Base-by-base conservation (phyloP, 2,797 vertebrate genomes). In the Acipenser transmontanus region DNA sequence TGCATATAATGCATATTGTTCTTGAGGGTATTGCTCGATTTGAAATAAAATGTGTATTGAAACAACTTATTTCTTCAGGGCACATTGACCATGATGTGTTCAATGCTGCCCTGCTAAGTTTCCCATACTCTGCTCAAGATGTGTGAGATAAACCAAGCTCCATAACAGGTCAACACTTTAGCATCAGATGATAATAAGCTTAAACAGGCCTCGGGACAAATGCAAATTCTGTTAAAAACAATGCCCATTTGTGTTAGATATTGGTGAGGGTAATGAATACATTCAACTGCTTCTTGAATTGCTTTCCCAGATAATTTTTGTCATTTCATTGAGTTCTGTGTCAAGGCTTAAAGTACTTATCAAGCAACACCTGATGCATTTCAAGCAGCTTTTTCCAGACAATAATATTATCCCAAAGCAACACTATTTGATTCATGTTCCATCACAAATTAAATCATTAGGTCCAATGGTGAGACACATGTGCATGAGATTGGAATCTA, bases 141-240 rank as follows among this genome's bases (percentile, higher is more conserved):
- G 7, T 68, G 8, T 1, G 9, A 7, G 70, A 73, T 17, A 66
- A 69, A 61, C 73, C 75, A 1, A 65, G 49, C 2, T 70, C 67
- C 14, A 62, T 72, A 5, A 69, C 47, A 51, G 14, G 49, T 65
- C 49, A 74, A 1, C 59, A 72, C 70, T 1, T 54, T 68, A 48
- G 49, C 66, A 66, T 73, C 17, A 62, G 68, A 71, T 74, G 47
- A 76, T 61, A 77, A 71, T 68, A 70, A 61, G 70, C 4, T 10
- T 7, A 70, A 54, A 54, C 65, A 65, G 17, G 65, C 62, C 50
- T 17, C 48, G 67, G 67, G 68, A 61, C 70, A 72, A 61, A 70
- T 76, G 71, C 34, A 75, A 59, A 61, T 79, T 73, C 7, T 77
- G 49, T 70, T 71, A 51, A 77, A 72, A 48, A 73, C 73, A 1